Evolutionary conservation across 2,113 vertebrate species (phyloP).

Genomic region (Pteruthius melanotis): DNA sequence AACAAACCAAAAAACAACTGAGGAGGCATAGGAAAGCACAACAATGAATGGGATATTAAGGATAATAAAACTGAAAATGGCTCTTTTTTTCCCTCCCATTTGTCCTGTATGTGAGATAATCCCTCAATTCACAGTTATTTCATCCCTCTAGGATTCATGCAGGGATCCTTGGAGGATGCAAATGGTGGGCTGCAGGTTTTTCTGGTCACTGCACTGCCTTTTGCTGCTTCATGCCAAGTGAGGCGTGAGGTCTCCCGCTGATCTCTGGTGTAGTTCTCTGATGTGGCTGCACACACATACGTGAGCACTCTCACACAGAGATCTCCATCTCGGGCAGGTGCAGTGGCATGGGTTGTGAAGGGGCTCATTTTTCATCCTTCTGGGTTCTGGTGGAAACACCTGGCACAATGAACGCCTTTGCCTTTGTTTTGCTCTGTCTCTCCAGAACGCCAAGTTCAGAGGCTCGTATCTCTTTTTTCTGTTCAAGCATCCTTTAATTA

Average conservation of each 20-base stretch:
- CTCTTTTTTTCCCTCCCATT: background rate
- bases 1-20: background rate
- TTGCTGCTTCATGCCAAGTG: background rate
- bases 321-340: background rate
- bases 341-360: background rate
- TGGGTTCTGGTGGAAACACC: background rate
- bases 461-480: background rate
- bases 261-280: background rate
- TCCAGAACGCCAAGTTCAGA: background rate
- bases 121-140: background rate
- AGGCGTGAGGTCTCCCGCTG: background rate
- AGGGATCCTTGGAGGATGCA: background rate
- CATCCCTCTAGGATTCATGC: background rate
- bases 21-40: background rate
- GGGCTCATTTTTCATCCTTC: background rate
- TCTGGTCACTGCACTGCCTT: background rate
- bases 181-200: background rate
- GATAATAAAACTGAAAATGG: background rate
- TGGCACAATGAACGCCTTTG: background rate
- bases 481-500: constrained; percentile 29
- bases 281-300: background rate
- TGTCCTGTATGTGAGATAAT: background rate
- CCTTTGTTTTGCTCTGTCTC: background rate
- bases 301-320: background rate
- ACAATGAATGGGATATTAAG: background rate